Conservation (phyloP, 2,888 invertebrate species). For the Priocnemis perturbator region DNA sequence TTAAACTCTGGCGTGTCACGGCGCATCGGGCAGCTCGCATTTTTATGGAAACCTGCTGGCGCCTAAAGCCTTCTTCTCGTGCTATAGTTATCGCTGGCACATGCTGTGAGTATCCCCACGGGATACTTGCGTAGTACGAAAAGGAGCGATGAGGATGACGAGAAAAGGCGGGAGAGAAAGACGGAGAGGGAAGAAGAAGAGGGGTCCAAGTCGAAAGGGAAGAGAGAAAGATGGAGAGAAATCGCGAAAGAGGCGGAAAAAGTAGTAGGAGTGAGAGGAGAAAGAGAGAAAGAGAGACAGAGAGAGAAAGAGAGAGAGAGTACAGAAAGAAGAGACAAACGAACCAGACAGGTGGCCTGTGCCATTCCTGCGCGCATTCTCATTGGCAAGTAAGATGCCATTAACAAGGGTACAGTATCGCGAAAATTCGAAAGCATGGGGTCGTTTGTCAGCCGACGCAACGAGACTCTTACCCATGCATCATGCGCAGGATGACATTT, state of each 20-base stretch:
- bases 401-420: conserved; percentile 51
- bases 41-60: conserved; percentile 66
- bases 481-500: conserved; percentile 36
- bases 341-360: conserved; percentile 54
- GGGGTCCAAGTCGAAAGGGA: neutral
- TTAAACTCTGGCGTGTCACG: conserved; percentile 56
- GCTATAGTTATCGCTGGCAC: conserved; percentile 47
- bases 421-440: conserved; percentile 49
- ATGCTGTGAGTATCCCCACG: conserved; percentile 50
- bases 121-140: conserved; percentile 34
- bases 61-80: conserved; percentile 54
- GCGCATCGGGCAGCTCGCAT: conserved; percentile 55
- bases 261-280: too few relatives aligned
- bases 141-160: neutral
- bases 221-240: conserved; percentile 12
- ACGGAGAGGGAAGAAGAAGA: neutral
- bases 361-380: conserved; percentile 37
- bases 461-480: conserved; percentile 36
- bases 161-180: conserved; percentile 12
- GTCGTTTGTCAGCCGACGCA: conserved; percentile 48
- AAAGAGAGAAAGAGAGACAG: neutral
- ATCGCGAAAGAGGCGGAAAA: neutral
- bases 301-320: conserved; percentile 19
- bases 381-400: conserved; percentile 50
- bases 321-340: conserved; percentile 23